Conservation (phyloP, 2,113 vertebrate genomes). For the Tupaia tana region DNA sequence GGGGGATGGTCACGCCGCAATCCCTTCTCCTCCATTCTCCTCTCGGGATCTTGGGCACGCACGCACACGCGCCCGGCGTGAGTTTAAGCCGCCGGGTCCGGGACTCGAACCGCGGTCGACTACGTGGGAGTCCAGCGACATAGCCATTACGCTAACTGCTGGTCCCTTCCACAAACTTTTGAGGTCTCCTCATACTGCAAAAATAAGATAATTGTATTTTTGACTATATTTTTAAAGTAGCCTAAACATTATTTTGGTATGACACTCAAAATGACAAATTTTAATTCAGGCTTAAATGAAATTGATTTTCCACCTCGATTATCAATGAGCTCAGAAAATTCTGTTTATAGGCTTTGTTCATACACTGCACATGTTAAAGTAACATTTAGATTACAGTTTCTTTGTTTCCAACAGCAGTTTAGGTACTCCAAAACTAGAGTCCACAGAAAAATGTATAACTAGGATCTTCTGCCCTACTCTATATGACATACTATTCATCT, state of each 20-base stretch:
- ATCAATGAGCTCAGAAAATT: not conserved
- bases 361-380: not conserved
- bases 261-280: not conserved
- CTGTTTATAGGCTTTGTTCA: not conserved
- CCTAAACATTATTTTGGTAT: not conserved
- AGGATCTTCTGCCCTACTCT: not conserved
- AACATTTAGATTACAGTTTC: not conserved
- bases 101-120: no score
- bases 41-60: no score
- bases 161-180: no score
- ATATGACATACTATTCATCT: not conserved
- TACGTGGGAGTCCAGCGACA: no score
- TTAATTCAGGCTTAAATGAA: not conserved
- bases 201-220: not conserved
- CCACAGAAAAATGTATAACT: not conserved
- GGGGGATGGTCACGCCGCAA: no score
- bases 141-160: no score
- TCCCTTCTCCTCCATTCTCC: no score
- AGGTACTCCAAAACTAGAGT: not conserved
- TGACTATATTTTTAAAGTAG: not conserved
- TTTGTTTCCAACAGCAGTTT: not conserved
- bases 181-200: not conserved
- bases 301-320: slow-evolving; percentile 6
- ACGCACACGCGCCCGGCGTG: no score
- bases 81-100: no score